These are phyloP conservation scores for Dasyurus viverrinus DNA, from an alignment of 2,113 vertebrate genomes.

Conservation along the genomic window DNA sequence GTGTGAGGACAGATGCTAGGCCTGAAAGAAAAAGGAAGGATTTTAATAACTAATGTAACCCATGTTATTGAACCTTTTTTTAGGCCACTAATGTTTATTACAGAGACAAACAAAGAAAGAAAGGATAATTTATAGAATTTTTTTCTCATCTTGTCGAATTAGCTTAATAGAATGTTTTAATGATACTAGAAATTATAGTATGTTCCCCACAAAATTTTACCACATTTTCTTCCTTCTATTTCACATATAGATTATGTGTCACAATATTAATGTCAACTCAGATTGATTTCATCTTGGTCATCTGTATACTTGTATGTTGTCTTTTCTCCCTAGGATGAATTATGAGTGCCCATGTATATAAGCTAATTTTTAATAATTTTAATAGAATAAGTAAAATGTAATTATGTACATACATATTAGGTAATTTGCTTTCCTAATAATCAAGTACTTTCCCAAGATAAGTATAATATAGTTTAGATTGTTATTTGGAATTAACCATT, in stretches of 20 bases:
- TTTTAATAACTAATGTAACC: constrained; percentile 29
- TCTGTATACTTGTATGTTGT: constrained; percentile 65
- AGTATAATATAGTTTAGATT: constrained; percentile 28
- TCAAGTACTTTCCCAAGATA: constrained; percentile 35
- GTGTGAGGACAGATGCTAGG: constrained; percentile 39
- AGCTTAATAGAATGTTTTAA: neutral
- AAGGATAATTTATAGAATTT: neutral
- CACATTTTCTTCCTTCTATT: constrained; percentile 20
- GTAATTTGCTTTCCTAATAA: constrained; percentile 55
- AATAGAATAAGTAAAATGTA: constrained; percentile 27
- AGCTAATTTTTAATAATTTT: constrained; percentile 58
- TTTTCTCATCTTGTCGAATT: neutral
- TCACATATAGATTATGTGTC: constrained; percentile 26
- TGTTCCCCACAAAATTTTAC: constrained; percentile 21
- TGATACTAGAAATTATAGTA: neutral
- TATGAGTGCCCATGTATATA: constrained; percentile 42
- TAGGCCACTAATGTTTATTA: constrained; percentile 41
- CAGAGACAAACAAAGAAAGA: constrained; percentile 23
- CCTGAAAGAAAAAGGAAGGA: constrained; percentile 48
- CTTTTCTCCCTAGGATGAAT: constrained; percentile 30
- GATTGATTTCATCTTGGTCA: constrained; percentile 52
- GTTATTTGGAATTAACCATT: constrained; percentile 28
- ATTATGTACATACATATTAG: constrained; percentile 19
- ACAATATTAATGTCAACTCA: constrained; percentile 2
- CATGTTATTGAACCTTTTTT: constrained; percentile 55